Percentiles rank a stretch among this genome's conserved stretches.
These are phyloP conservation scores for Phoronis australis DNA, from an alignment of 2,888 invertebrate species.

Conservation along the genomic window DNA sequence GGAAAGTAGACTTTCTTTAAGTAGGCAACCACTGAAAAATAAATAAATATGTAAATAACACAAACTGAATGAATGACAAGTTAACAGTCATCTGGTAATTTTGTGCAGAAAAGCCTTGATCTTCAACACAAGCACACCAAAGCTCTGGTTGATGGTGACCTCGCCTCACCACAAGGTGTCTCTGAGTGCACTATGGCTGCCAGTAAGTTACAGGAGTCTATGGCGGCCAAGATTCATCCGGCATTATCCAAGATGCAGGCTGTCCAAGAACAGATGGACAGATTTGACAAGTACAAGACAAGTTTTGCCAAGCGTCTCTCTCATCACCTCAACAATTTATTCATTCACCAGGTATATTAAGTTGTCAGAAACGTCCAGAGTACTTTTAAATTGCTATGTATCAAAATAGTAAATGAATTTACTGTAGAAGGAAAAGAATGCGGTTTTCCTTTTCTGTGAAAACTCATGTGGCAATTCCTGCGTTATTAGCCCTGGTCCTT, in stretches of 20 bases:
- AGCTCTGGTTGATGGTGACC: conserved; percentile 68
- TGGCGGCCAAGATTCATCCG: conserved; percentile 57
- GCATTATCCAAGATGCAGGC: conserved; percentile 61
- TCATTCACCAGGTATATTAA: conserved; percentile 88
- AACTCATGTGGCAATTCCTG: too few species aligned
- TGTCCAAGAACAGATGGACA: conserved; percentile 73
- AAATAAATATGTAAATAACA: too few species aligned
- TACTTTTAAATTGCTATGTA: too few species aligned
- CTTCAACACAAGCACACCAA: conserved; percentile 64
- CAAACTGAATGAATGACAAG: too few species aligned
- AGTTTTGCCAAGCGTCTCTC: conserved; percentile 79
- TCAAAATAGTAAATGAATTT: too few species aligned
- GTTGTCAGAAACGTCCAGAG: too few species aligned
- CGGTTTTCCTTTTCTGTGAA: too few species aligned
- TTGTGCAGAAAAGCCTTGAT: conserved; percentile 63
- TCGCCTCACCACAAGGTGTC: conserved; percentile 59
- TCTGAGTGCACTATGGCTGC: conserved; percentile 63
- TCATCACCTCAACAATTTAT: conserved; percentile 87
- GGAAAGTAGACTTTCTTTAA: not conserved
- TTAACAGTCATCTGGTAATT: too few species aligned
- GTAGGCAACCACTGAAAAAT: not conserved
- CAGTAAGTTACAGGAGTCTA: conserved; percentile 68
- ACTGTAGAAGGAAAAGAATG: too few species aligned
- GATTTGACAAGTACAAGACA: conserved; percentile 70
- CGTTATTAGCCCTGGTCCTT: too few species aligned